Percentiles rank a stretch among this genome's conserved stretches.
Evolutionary conservation across 64 coral and sea anemone species (phyloP).

Genomic region (Astreopora myriophthalma): DNA sequence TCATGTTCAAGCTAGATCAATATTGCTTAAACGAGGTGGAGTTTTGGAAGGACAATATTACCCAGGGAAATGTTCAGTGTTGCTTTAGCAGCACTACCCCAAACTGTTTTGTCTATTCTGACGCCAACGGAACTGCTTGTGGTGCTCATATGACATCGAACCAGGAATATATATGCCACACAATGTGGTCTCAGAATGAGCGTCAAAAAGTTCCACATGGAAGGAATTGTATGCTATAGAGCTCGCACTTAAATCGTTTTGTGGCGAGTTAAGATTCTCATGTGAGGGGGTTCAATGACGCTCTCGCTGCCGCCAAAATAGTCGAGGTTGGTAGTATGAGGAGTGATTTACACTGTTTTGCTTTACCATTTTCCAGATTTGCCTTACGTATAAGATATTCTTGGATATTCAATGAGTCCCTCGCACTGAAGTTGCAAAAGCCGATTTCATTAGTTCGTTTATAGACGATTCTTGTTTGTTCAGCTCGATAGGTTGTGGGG

Average conservation of each 20-base stretch:
- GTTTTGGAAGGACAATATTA: slow-evolving; percentile 23
- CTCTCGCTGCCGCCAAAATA: neutral
- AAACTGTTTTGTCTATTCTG: slow-evolving; percentile 24
- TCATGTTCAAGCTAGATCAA: neutral
- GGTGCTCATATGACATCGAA: neutral
- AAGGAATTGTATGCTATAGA: neutral
- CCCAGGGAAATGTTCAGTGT: neutral
- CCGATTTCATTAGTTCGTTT: neutral
- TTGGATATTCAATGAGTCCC: slow-evolving; percentile 36
- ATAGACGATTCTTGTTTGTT: neutral
- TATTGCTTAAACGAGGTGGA: slow-evolving; percentile 1
- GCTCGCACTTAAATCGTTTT: neutral
- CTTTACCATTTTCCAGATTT: neutral
- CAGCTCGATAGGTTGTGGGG: neutral
- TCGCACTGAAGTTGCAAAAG: neutral
- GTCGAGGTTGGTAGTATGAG: neutral
- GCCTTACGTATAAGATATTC: neutral
- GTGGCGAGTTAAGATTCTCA: neutral
- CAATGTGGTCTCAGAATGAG: neutral
- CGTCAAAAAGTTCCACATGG: neutral
- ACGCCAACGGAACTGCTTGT: slow-evolving; percentile 2
- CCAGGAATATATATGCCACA: neutral
- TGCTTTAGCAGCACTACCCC: neutral
- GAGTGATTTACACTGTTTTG: neutral
- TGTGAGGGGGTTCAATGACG: slow-evolving; percentile 30